phyloP scores from a whole-genome alignment of 2,113 vertebrate species.

The Callipepla californica region DNA sequence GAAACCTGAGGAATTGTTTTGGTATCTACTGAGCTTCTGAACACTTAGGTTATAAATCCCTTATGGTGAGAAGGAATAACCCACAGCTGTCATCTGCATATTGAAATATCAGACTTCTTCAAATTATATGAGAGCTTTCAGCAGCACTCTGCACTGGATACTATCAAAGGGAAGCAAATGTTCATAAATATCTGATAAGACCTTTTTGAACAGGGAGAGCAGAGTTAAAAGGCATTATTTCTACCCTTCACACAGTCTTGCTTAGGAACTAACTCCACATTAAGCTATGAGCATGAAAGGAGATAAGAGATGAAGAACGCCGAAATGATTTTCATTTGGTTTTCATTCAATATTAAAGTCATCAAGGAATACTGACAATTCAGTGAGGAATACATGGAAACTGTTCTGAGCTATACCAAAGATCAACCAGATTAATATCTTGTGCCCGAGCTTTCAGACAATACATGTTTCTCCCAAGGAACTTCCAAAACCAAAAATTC shows the following conservation, averaged over 20 bases:
- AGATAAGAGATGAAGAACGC: neutral
- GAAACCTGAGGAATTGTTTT: neutral
- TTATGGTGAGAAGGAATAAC: neutral
- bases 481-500: neutral
- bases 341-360: neutral
- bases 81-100: neutral
- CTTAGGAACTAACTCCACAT: neutral
- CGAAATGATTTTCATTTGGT: neutral
- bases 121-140: neutral
- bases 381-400: neutral
- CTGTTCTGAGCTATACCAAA: neutral
- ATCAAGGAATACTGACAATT: neutral
- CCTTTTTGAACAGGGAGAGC: neutral
- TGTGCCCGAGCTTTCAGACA: neutral
- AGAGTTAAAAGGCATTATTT: neutral
- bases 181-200: neutral
- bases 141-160: neutral
- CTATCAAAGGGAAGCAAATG: neutral
- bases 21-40: neutral
- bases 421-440: neutral
- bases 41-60: neutral
- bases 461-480: neutral
- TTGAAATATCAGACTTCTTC: conserved; percentile 5
- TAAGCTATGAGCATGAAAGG: neutral
- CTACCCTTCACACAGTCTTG: neutral